Evolutionary conservation across 2,113 vertebrate species (phyloP).

Genomic region (Calonectris borealis): DNA sequence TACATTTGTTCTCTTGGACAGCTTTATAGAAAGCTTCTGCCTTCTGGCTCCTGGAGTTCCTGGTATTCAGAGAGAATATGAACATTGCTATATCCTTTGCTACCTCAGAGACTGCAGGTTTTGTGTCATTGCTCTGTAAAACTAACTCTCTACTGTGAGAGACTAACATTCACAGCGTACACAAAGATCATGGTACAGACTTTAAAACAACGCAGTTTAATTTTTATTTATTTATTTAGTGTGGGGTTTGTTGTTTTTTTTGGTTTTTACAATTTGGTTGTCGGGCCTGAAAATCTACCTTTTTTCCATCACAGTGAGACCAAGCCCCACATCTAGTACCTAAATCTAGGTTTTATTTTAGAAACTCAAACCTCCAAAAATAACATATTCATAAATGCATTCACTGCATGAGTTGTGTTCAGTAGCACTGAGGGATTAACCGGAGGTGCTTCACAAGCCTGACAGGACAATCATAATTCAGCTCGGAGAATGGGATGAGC

Average conservation of each 20-base stretch:
- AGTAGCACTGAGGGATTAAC: background rate
- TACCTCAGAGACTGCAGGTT: background rate
- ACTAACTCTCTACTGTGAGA: background rate
- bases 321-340: background rate
- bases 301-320: background rate
- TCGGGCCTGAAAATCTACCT: background rate
- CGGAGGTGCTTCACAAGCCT: background rate
- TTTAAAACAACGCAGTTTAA: background rate
- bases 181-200: background rate
- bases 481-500: background rate
- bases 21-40: background rate
- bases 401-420: background rate
- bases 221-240: background rate
- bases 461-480: background rate
- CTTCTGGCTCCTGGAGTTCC: background rate
- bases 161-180: background rate
- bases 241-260: fast-evolving
- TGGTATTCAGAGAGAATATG: background rate
- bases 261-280: background rate
- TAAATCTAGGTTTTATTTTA: background rate
- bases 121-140: background rate
- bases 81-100: background rate
- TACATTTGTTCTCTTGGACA: background rate
- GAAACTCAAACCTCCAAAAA: background rate
- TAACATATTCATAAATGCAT: background rate